Evolutionary conservation across 2,113 vertebrate species (phyloP), one percentile per base, ranked within the genome.

Genomic region (Aphyosemion australe): DNA sequence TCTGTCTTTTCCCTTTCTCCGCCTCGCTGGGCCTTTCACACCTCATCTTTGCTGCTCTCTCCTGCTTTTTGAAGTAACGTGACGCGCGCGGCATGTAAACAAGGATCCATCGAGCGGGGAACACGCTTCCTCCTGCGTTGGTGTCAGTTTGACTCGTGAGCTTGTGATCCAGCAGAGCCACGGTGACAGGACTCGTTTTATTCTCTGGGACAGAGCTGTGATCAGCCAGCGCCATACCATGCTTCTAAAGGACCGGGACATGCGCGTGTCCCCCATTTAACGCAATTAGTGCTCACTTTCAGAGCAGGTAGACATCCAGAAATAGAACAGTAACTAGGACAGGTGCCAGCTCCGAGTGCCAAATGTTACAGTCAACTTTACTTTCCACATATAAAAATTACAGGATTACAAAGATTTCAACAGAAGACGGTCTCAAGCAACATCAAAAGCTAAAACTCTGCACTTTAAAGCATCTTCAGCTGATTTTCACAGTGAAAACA

Each of bases 21-120:
- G 15, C 69, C 78, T 79, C 69, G 63, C 61, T 69, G 14, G 50
- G 56, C 70, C 64, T 78, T 76, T 85, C 70, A 71, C 46, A 31
- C 74, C 66, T 52, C 71, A 65, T 80, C 70, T 81, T 67, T 20
- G 50, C 67, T 41, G 52, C 75, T 66, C 43, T 59, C 53, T 69
- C 53, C 71, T 66, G 53, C 69, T 74, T 87, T 37, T 84, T 86
- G 82, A 90, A 88, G 85, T 59, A 4, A 72, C 5, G 58, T 81
- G 80, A 87, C 82, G 87, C 61, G 70, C 61, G 20, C 19, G 20
- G 56, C 84, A 63, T 90, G 87, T 89, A 89, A 87, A 87, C 85
- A 86, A 84, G 80, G 60, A 72, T 61, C 66, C 43, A 68, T 73
- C 75, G 75, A 82, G 76, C 80, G 54, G 73, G 74, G 78, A 76